Evolutionary conservation across 2,888 invertebrate species (phyloP).

Genomic region (Petrolisthes cinctipes): DNA sequence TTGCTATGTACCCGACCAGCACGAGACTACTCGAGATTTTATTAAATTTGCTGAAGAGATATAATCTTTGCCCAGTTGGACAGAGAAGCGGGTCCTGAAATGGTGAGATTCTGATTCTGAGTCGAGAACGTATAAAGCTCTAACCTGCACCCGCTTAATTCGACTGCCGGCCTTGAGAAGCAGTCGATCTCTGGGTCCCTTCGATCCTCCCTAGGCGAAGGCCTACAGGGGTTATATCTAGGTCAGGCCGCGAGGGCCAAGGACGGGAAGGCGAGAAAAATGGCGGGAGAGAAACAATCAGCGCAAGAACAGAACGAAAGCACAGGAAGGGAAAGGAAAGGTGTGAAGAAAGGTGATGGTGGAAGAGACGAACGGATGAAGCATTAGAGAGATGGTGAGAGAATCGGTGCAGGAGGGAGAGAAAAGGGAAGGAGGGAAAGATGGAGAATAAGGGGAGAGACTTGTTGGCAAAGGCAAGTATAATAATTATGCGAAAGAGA

Average conservation of each 20-base stretch:
- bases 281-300: not conserved
- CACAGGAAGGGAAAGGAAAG: not conserved
- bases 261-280: not conserved
- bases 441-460: slow-evolving; percentile 7
- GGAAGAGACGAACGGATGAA: not conserved
- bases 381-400: not conserved
- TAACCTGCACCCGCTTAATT: not conserved
- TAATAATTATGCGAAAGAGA: not conserved
- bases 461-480: not conserved
- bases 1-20: no score
- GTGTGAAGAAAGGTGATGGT: not conserved
- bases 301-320: not conserved
- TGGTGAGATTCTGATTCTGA: not conserved
- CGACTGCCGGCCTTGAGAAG: not conserved
- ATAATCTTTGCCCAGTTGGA: no score
- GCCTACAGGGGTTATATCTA: not conserved
- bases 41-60: no score
- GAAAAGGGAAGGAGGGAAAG: not conserved
- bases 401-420: not conserved
- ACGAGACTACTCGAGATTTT: no score
- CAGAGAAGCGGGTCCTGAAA: not conserved
- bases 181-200: not conserved
- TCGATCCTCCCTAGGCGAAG: not conserved
- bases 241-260: not conserved
- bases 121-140: not conserved